These are phyloP conservation scores for Leiothrix lutea DNA, from an alignment of 2,113 vertebrate genomes.

Conservation along the genomic window DNA sequence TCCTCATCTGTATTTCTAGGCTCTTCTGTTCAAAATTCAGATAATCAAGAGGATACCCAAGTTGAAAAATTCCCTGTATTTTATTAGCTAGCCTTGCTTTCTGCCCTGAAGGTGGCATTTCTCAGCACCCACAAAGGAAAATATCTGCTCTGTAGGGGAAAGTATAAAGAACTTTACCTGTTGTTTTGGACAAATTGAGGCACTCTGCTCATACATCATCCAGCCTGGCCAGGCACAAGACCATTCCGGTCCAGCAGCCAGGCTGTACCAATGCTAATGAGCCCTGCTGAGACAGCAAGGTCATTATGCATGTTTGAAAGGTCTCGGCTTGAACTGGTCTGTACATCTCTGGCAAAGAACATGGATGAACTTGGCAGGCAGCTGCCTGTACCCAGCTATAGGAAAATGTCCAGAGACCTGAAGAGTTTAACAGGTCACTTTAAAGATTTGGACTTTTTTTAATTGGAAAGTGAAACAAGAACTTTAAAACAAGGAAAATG, in stretches of 20 bases:
- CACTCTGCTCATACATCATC: background rate
- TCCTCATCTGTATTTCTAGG: background rate
- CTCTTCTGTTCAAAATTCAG: background rate
- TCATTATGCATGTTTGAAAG: background rate
- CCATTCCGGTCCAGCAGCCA: background rate
- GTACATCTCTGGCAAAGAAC: background rate
- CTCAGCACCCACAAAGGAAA: background rate
- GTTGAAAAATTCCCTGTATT: background rate
- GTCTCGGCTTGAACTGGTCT: background rate
- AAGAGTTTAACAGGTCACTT: background rate
- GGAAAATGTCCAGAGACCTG: background rate
- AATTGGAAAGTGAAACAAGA: background rate
- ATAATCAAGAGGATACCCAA: background rate
- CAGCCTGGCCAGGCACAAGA: background rate
- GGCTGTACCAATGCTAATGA: background rate
- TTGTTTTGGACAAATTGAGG: background rate
- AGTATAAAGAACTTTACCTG: background rate
- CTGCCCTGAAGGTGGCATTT: background rate
- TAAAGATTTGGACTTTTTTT: background rate
- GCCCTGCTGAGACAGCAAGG: background rate
- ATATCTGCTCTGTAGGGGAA: background rate
- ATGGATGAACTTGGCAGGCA: background rate
- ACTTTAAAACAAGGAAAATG: background rate
- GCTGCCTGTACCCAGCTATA: background rate
- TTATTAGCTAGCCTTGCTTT: background rate